Percentiles rank a stretch among this genome's conserved stretches.
These are phyloP conservation scores for Poeciliopsis turrubarensis DNA, from an alignment of 2,113 vertebrate species.

Conservation along the genomic window DNA sequence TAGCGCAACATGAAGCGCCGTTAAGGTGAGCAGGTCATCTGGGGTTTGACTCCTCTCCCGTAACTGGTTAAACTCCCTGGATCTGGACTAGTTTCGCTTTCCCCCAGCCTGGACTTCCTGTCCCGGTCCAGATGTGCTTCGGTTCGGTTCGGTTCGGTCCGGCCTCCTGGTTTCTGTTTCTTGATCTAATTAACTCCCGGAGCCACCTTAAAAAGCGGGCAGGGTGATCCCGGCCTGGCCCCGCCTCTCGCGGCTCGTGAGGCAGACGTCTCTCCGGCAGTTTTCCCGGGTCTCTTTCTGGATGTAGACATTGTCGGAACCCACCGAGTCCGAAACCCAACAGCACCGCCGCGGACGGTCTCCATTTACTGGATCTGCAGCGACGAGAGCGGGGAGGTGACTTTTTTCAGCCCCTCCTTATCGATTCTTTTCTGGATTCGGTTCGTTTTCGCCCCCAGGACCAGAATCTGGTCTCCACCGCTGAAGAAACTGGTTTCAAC, in stretches of 20 bases:
- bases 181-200: constrained; percentile 46
- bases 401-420: constrained; percentile 12
- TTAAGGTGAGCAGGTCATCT: neutral
- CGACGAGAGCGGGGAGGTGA: constrained; percentile 14
- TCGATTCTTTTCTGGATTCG: constrained; percentile 49
- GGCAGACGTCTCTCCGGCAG: constrained; percentile 46
- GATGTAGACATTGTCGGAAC: neutral
- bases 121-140: neutral
- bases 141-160: neutral
- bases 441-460: constrained; percentile 30
- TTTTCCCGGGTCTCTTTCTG: constrained; percentile 9
- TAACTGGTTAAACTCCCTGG: neutral
- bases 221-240: constrained; percentile 62
- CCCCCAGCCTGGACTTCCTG: neutral
- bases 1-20: neutral
- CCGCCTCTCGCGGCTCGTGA: constrained; percentile 58
- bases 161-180: constrained; percentile 6
- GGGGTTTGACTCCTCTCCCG: neutral
- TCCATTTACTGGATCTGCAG: constrained; percentile 37
- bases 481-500: constrained; percentile 6
- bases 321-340: neutral
- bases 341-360: neutral
- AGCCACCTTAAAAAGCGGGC: constrained; percentile 75
- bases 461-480: constrained; percentile 1
- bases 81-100: neutral